These are phyloP conservation scores for Tyrophagus putrescentiae DNA, from an alignment of 1,140 invertebrate genomes.

Conservation along the genomic window DNA sequence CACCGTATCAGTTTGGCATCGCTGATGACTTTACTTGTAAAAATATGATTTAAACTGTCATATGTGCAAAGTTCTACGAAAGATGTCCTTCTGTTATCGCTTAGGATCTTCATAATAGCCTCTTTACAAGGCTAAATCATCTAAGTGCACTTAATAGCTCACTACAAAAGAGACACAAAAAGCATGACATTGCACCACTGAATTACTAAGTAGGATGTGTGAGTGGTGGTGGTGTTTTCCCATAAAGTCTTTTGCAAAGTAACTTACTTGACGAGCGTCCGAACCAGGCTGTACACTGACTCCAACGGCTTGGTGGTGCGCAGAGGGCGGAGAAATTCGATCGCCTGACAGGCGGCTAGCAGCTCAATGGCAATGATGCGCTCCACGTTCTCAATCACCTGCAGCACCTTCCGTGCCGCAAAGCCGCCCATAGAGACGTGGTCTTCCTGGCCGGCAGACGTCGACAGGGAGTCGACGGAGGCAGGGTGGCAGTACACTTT, in stretches of 20 bases:
- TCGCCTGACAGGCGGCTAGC: slow-evolving; percentile 53
- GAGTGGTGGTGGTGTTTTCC: not conserved
- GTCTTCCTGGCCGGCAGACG: slow-evolving; percentile 58
- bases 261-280: slow-evolving; percentile 39
- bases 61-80: too few relatives aligned
- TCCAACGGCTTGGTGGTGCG: slow-evolving; percentile 52
- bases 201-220: too few relatives aligned
- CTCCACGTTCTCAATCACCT: slow-evolving; percentile 51
- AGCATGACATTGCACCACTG: too few relatives aligned
- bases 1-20: too few relatives aligned
- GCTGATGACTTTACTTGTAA: too few relatives aligned
- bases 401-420: slow-evolving; percentile 48
- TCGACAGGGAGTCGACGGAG: slow-evolving; percentile 53
- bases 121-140: too few relatives aligned
- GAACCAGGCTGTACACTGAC: slow-evolving; percentile 49
- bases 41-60: too few relatives aligned
- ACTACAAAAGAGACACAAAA: too few relatives aligned
- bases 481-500: slow-evolving; percentile 58
- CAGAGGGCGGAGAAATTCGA: slow-evolving; percentile 54
- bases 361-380: slow-evolving; percentile 54
- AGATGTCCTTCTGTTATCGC: too few relatives aligned
- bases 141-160: too few relatives aligned
- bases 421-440: slow-evolving; percentile 62
- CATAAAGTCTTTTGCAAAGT: not conserved
- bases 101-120: too few relatives aligned